These are phyloP conservation scores for Himalopsyche kuldschensis DNA, from an alignment of 2,888 invertebrate species.

Conservation along the genomic window DNA sequence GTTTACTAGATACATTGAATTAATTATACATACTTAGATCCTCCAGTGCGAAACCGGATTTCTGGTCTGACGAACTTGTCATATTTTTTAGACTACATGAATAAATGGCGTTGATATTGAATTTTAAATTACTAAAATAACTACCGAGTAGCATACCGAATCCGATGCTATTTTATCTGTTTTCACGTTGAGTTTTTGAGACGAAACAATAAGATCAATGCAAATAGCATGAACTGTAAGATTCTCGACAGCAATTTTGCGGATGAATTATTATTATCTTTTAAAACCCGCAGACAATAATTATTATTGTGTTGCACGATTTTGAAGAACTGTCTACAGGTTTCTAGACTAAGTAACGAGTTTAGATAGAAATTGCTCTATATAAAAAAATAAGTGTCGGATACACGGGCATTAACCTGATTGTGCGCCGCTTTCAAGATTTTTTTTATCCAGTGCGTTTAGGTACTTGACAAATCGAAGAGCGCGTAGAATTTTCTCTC, in stretches of 20 bases:
- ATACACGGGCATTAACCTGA: background rate
- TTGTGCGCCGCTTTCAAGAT: background rate
- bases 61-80: background rate
- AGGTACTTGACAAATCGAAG: background rate
- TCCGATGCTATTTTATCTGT: no score
- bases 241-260: no score
- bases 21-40: no score
- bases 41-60: background rate
- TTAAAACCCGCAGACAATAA: no score
- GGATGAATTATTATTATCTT: no score
- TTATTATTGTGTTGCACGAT: no score
- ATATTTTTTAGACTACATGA: background rate
- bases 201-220: no score
- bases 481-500: background rate
- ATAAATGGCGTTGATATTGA: background rate
- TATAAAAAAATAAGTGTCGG: background rate
- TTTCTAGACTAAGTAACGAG: background rate
- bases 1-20: no score
- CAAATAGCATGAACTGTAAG: no score
- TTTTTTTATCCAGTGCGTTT: background rate
- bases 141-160: no score
- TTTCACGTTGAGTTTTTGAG: no score
- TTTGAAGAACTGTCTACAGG: background rate
- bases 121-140: no score
- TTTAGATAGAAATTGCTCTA: background rate